These are phyloP conservation scores for Thereva unica DNA, from an alignment of 2,888 invertebrate species.

Conservation along the genomic window DNA sequence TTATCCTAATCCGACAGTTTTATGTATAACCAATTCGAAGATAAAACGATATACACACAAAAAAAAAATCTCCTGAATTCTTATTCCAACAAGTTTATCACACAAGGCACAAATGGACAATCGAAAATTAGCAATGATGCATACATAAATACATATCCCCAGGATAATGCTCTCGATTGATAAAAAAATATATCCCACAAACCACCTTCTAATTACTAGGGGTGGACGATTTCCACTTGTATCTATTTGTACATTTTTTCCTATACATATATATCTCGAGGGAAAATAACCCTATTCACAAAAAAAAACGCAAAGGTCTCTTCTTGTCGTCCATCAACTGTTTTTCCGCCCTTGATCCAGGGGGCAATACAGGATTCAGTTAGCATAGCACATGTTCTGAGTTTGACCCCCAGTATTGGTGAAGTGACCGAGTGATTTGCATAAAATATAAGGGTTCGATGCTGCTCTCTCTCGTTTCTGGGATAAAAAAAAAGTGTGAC, in stretches of 20 bases:
- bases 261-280: neutral
- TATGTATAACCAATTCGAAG: neutral
- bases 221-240: neutral
- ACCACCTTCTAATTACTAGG: neutral
- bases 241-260: slow-evolving; percentile 16
- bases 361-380: neutral
- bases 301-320: no score
- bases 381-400: slow-evolving; percentile 20
- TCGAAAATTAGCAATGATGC: slow-evolving; percentile 33
- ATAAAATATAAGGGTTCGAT: slow-evolving; percentile 10
- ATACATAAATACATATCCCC: slow-evolving; percentile 5
- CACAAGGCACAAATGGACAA: slow-evolving; percentile 25
- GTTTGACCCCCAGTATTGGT: slow-evolving; percentile 2
- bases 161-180: slow-evolving; percentile 3
- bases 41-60: no score
- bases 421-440: slow-evolving; percentile 31
- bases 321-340: no score
- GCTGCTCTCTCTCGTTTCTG: neutral
- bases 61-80: neutral
- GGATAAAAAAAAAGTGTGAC: neutral
- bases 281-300: slow-evolving; percentile 1
- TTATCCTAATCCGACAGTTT: slow-evolving; percentile 30
- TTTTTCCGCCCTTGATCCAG: neutral
- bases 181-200: slow-evolving; percentile 17
- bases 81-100: slow-evolving; percentile 8